These are phyloP conservation scores for Lasioglossum marginatum DNA, from an alignment of 2,888 invertebrate species.

Conservation along the genomic window DNA sequence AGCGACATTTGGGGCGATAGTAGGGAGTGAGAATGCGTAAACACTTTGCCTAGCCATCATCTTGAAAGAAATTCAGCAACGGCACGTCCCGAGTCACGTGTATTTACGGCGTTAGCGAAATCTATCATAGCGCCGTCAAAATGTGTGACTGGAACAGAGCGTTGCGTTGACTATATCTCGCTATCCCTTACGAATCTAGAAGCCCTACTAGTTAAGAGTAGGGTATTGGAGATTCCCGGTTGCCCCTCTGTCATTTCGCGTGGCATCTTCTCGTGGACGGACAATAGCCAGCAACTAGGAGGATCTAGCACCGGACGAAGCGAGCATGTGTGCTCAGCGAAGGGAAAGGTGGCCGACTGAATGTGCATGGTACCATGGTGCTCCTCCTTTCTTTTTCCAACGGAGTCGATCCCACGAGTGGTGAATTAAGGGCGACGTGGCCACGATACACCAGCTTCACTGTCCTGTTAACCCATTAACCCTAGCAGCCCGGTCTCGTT, in stretches of 20 bases:
- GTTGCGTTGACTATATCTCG: too few species aligned
- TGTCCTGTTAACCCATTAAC: constrained; percentile 76
- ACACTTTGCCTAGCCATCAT: too few species aligned
- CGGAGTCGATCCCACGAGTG: constrained; percentile 66
- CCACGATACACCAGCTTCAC: constrained; percentile 65
- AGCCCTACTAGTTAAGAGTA: not conserved
- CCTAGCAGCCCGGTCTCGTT: constrained; percentile 66
- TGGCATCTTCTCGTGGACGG: not conserved
- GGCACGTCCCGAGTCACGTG: too few species aligned
- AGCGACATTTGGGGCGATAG: too few species aligned
- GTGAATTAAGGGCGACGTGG: constrained; percentile 71
- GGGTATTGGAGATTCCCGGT: not conserved
- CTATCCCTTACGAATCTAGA: too few species aligned
- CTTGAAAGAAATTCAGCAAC: too few species aligned
- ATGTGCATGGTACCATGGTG: constrained; percentile 21
- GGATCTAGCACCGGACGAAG: not conserved
- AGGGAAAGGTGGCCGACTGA: constrained; percentile 14
- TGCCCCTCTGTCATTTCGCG: not conserved
- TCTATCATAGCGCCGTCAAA: too few species aligned
- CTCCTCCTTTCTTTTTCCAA: constrained; percentile 36
- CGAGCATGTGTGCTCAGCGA: constrained; percentile 29
- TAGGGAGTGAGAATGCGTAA: too few species aligned
- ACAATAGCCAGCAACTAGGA: not conserved
- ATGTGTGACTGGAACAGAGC: too few species aligned
- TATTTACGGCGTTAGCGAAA: too few species aligned